phyloP scores from a whole-genome alignment of 2,113 vertebrate genomes.

The Sardina pilchardus region DNA sequence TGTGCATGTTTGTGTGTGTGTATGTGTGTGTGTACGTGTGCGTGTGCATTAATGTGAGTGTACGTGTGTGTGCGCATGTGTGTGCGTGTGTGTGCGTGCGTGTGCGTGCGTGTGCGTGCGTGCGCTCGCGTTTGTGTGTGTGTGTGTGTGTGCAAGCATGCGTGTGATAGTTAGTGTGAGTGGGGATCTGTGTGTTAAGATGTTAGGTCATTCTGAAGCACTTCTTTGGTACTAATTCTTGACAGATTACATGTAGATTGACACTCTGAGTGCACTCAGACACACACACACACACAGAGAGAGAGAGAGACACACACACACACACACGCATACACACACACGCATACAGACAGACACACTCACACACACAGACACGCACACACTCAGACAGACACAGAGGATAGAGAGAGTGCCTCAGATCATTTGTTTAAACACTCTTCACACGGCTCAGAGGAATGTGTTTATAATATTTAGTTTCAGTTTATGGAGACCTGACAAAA shows the following conservation, averaged over 20 bases:
- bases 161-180: not conserved
- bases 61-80: not conserved
- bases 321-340: too few relatives aligned
- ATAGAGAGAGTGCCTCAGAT: conserved; percentile 20
- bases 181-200: not conserved
- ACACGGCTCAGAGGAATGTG: conserved; percentile 56
- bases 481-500: conserved; percentile 61
- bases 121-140: too few relatives aligned
- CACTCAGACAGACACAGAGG: not conserved
- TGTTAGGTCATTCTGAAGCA: not conserved
- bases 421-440: conserved; percentile 50
- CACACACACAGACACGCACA: conserved; percentile 5
- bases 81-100: too few relatives aligned
- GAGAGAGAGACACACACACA: too few relatives aligned
- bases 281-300: not conserved
- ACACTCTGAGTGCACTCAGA: conserved; percentile 6
- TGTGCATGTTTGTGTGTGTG: conserved; percentile 16
- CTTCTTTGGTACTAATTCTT: not conserved
- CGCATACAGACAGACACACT: not conserved
- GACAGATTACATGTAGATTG: not conserved
- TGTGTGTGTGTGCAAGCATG: conserved; percentile 7
- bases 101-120: too few relatives aligned
- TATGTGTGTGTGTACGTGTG: conserved; percentile 33
- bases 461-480: conserved; percentile 63
- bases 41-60: conserved; percentile 23